These are phyloP conservation scores for Drosophila paranaensis DNA, from an alignment of 2,888 invertebrate genomes.

Conservation along the genomic window DNA sequence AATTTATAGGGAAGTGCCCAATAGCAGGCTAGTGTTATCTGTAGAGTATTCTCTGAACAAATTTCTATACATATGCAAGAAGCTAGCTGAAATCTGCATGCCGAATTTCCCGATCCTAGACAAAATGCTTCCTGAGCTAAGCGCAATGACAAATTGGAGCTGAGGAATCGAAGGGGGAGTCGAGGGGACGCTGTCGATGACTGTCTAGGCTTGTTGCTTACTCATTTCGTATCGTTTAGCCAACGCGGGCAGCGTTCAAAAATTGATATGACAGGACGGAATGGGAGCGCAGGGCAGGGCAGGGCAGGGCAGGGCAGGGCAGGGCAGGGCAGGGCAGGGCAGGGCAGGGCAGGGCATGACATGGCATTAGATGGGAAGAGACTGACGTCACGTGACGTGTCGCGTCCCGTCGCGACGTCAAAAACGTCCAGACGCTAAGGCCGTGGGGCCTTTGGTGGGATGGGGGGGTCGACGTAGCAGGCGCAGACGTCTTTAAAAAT, in stretches of 20 bases:
- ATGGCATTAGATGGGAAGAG: constrained; percentile 8
- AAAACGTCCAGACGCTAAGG: constrained; percentile 13
- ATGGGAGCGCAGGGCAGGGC: neutral
- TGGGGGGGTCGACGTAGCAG: constrained; percentile 5
- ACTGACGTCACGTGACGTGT: constrained; percentile 23
- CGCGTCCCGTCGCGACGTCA: constrained; percentile 32
- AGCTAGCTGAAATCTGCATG: neutral
- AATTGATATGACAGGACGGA: constrained; percentile 44
- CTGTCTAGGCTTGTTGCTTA: constrained; percentile 37
- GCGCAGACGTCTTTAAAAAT: constrained; percentile 51
- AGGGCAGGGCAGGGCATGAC: neutral
- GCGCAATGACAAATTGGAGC: constrained; percentile 3
- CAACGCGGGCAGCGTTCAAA: constrained; percentile 15
- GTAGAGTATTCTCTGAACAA: too few relatives aligned
- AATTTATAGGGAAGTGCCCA: too few relatives aligned
- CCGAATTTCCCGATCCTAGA: neutral
- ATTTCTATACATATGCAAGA: neutral
- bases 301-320: neutral
- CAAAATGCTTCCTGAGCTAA: constrained; percentile 19
- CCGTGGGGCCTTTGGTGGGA: neutral
- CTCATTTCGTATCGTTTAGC: constrained; percentile 32
- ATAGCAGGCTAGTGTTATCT: too few relatives aligned
- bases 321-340: constrained; percentile 1
- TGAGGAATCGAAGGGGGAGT: neutral
- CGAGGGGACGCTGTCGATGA: constrained; percentile 8